Evolutionary conservation across 2,113 vertebrate species (phyloP).

Genomic region (Shinisaurus crocodilurus): DNA sequence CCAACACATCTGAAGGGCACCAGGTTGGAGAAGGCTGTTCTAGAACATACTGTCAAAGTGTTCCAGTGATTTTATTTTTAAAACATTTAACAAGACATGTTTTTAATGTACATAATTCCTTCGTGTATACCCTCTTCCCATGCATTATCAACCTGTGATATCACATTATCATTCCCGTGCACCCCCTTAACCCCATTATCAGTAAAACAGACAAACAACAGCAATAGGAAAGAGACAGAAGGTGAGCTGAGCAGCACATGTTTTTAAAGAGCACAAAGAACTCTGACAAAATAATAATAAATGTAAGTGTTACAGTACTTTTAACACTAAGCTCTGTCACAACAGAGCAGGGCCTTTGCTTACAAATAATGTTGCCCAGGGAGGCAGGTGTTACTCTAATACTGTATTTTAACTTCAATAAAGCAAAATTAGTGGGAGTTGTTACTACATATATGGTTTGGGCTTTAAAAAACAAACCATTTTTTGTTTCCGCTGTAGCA

Average conservation of each 20-base stretch:
- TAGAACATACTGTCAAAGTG: not conserved
- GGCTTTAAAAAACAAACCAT: not conserved
- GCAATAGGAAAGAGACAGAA: too few relatives aligned
- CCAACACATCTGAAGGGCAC: too few relatives aligned
- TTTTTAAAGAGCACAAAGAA: not conserved
- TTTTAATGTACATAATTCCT: not conserved
- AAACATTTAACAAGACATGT: not conserved
- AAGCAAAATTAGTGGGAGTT: conserved; percentile 35
- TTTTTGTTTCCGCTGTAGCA: conserved; percentile 54
- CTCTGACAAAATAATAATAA: not conserved
- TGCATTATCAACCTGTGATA: not conserved
- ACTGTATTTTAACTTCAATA: not conserved
- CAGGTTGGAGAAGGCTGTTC: too few relatives aligned
- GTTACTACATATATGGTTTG: conserved; percentile 26
- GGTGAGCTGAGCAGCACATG: not conserved
- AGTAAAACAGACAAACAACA: too few relatives aligned
- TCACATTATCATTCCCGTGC: not conserved
- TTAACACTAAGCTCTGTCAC: conserved; percentile 51
- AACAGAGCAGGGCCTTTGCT: conserved; percentile 40
- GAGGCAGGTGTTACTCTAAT: not conserved
- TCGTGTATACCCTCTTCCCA: not conserved
- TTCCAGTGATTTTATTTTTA: not conserved
- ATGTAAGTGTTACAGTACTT: not conserved
- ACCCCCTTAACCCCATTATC: not conserved
- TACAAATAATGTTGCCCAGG: conserved; percentile 47